Base-by-base conservation (phyloP, 2,888 invertebrate species). In the Lysandra bellargus region DNA sequence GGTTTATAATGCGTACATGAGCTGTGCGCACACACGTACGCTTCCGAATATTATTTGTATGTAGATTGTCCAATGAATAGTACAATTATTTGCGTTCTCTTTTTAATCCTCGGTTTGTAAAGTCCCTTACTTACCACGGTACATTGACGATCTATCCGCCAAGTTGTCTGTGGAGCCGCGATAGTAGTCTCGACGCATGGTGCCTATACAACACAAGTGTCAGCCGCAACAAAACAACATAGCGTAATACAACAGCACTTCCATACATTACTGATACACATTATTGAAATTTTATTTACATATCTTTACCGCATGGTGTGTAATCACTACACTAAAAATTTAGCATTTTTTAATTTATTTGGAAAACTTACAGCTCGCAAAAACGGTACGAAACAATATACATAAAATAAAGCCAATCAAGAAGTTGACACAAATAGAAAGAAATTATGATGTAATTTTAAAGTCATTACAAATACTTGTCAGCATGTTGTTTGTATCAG, bases 161-260 rank as follows among this genome's bases (percentile, higher is more conserved):
- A 98, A 96, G 92, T 97, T 97, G 95, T 98, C 98, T 95, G 98
- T 98, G 84, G 98, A 98, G 90, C 98, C 98, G 95, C 97, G 96
- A 95, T 97, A 98, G 96, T 97, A 98, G 95, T 98, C 98, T 90
- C 98, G 96, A 94, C 97, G 96, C 97, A 98, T 97, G 85, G 96
- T 96, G 87, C 90, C 89, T 76, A 76, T 53, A 76, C 76, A 76
- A 76, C 76, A 76, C 76, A 76, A 49, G 74, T 44, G 76, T 76
- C 79, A 61, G 77, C 76, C 64, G 69, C 79, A 79, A 23, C 40
- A 77, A 60, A 75, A 75, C 79, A 75, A 61, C 75, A 79, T 74
- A 40, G 61, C 57, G 44, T 23, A 75, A 44, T 44, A 79, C 61
- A 79, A 40, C 60, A 44, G 44, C 53, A 14, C 4, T 6, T 76